Base-by-base conservation (phyloP, 2,888 invertebrate species). In the Gerosis bhagava region DNA sequence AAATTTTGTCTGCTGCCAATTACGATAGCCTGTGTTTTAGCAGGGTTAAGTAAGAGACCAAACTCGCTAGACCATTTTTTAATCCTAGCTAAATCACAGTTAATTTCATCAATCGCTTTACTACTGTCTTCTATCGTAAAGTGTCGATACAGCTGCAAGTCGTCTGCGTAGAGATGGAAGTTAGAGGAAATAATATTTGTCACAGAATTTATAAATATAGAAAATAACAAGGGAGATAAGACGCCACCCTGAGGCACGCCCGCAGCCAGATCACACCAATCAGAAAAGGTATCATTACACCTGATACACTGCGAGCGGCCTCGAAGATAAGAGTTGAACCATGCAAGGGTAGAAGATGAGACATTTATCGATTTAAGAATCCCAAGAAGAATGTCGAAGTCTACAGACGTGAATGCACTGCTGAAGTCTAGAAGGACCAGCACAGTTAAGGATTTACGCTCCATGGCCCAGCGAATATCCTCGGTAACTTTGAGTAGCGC, bases 371-470 rank as follows among this genome's bases (percentile, higher is more conserved):
- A 26, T 16, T 17, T 6, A 5, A 19, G 19, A 19, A 6, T 26
- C 78, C 24, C 7, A 24, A 24, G 24, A 3, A 24, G 24, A 24
- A 24, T 24, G 8, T 24, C 12, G 28, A 28, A 28, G 5, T 28
- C 24, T 24, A 24, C 24, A 7, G 24, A 24, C 7, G 5, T 24
- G 24, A 24, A 24, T 7, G 24, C 24, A 8, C 8, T 24, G 24
- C 24, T 24, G 24, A 24, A 24, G 24, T 24, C 7, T 5, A 24
- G 8, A 3, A 24, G 24, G 5, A 24, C 24, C 5, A 24, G 8
- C 5, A 24, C 3, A 24, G 24, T 24, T 3, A 19, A 8, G 24
- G 24, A 24, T 24, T 24, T 24, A 8, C 8, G 5, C 6, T 5
- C 24, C 24, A 24, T 24, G 5, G 24, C 24, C 5, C 24, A 8